These are phyloP conservation scores for Eupeodes corollae DNA, from an alignment of 1,140 invertebrate species.

Conservation along the genomic window DNA sequence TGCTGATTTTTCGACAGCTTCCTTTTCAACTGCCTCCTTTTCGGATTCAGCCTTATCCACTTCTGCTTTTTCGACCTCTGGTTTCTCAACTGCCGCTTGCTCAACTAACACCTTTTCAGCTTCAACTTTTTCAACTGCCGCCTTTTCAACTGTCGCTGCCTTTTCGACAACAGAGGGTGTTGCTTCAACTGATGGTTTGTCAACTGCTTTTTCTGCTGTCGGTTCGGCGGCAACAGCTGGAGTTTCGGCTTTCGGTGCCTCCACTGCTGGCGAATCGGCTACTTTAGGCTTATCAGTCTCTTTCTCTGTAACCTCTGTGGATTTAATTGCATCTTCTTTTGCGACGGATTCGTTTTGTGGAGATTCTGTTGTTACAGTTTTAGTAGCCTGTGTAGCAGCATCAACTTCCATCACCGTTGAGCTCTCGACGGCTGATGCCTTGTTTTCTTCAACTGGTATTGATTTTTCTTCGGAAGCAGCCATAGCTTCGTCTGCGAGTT, in stretches of 20 bases:
- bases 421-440: neutral
- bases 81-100: neutral
- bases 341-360: neutral
- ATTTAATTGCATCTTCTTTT: neutral
- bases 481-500: neutral
- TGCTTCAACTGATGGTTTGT: neutral
- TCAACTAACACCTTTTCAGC: neutral
- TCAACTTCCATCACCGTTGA: conserved; percentile 1
- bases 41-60: conserved; percentile 7
- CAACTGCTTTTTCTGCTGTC: conserved; percentile 6
- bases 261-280: neutral
- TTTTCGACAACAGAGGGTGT: neutral
- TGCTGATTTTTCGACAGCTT: conserved; percentile 11
- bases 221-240: conserved; percentile 10
- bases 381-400: neutral
- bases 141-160: conserved; percentile 1
- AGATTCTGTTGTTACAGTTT: neutral
- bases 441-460: conserved; percentile 1
- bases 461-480: neutral
- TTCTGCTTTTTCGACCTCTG: neutral
- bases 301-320: neutral
- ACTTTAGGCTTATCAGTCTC: neutral
- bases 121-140: no score
- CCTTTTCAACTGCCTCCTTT: neutral
- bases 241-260: conserved; percentile 4